Evolutionary conservation across 1,140 invertebrate species (phyloP), one percentile per base, ranked within the genome.

Genomic region (Onthophagus taurus): DNA sequence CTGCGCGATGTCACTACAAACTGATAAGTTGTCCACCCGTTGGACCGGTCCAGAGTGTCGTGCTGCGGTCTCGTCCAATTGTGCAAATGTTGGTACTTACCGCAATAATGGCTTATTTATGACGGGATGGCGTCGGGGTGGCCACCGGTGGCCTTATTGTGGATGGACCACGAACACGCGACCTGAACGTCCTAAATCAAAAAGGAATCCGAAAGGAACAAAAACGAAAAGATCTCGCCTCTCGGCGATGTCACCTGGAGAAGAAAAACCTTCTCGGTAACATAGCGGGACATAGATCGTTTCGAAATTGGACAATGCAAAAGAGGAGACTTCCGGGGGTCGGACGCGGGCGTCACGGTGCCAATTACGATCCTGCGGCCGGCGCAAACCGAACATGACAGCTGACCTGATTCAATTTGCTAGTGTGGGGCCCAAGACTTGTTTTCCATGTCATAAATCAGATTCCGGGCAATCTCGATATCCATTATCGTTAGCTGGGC

Each of bases 401-500:
- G 57, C 48, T 52, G 49, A 50, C 57, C 51, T 61, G 59, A 63
- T 63, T 60, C 60, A 61, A 63, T 63, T 63, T 63, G 47, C 43
- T 48, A 49, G 49, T 47, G 33, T 14, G 9, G 12, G 33, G 11
- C 55, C 53, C 53, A 60, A 59, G 58, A 61, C 60, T 63, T 61
- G 59, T 61, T 63, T 61, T 61, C 57, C 59, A 51, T 51, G 52
- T 50, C 52, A 63, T 63, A 63, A 63, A 63, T 63, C 60, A 63
- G 58, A 63, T 60, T 54, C 48, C 50, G 51, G 55, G 55, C 59
- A 55, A 61, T 58, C 53, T 53, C 54, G 55, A 60, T 63, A 61
- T 61, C 59, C 56, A 63, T 63, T 63, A 63, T 63, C 59, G 60
- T 63, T 59, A 53, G 52, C 53, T 47, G 42, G 45, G 21, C n/a